phyloP scores from a whole-genome alignment of 2,113 vertebrate species.

The Lota lota region DNA sequence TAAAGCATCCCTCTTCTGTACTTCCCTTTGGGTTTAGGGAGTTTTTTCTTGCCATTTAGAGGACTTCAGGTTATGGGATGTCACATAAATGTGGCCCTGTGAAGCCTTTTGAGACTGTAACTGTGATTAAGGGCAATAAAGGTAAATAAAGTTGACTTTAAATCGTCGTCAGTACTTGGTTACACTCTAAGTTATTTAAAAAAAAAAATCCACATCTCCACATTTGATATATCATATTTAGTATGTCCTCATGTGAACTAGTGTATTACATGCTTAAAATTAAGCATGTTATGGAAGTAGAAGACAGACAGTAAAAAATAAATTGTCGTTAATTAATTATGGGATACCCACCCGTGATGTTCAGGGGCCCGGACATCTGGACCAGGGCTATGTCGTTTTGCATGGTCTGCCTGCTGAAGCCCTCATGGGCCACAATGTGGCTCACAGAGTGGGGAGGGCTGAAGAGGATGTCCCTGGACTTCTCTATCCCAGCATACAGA shows the following conservation, averaged over 20 bases:
- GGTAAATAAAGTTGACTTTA: too few relatives aligned
- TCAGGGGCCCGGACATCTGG: constrained; percentile 48
- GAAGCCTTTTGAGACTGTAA: too few relatives aligned
- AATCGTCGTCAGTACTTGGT: too few relatives aligned
- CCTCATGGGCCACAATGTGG: constrained; percentile 37
- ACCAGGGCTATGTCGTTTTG: constrained; percentile 61
- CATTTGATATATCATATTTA: too few relatives aligned
- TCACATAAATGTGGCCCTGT: too few relatives aligned
- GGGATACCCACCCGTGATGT: constrained; percentile 37
- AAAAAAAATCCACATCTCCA: too few relatives aligned
- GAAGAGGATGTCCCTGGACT: constrained; percentile 27
- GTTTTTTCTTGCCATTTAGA: too few relatives aligned
- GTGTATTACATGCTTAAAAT: background rate
- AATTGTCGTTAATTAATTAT: background rate
- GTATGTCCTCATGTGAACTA: background rate
- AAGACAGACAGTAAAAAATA: background rate
- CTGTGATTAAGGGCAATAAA: too few relatives aligned
- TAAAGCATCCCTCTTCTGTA: too few relatives aligned
- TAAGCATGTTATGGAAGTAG: background rate
- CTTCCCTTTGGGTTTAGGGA: too few relatives aligned
- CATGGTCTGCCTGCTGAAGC: constrained; percentile 27
- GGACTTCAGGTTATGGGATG: too few relatives aligned
- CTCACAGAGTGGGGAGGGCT: constrained; percentile 38
- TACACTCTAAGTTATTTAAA: too few relatives aligned
- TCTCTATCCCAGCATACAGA: constrained; percentile 48